Evolutionary conservation across 2,888 invertebrate species (phyloP).

Genomic region (Drosophila quasianomalipes): DNA sequence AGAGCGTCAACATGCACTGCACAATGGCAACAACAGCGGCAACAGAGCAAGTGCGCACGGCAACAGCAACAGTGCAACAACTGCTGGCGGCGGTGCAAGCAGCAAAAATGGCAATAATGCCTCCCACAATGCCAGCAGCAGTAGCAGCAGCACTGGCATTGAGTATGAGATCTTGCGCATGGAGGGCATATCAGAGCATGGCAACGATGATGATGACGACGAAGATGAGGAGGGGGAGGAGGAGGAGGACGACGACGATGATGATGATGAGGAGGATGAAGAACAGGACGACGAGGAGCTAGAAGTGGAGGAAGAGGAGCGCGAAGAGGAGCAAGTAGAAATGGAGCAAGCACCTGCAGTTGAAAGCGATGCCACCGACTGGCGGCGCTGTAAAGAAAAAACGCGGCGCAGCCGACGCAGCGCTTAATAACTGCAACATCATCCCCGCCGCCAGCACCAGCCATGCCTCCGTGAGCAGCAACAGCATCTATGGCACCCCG

Average conservation of each 20-base stretch:
- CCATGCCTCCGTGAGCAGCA: constrained; percentile 22
- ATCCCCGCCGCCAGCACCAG: constrained; percentile 18
- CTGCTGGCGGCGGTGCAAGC: constrained; percentile 3
- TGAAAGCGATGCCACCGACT: constrained; percentile 22
- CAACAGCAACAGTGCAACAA: neutral
- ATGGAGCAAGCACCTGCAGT: constrained; percentile 1
- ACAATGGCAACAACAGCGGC: constrained; percentile 44
- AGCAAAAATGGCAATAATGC: constrained; percentile 43
- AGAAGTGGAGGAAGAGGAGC: constrained; percentile 7
- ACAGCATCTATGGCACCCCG: constrained; percentile 86
- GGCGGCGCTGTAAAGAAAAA: constrained; percentile 43
- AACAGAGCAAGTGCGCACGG: constrained; percentile 1
- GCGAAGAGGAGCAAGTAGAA: constrained; percentile 15
- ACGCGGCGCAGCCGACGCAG: constrained; percentile 58
- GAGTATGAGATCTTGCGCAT: constrained; percentile 94
- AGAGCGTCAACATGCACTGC: constrained; percentile 84
- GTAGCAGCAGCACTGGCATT: constrained; percentile 44
- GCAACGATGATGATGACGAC: constrained; percentile 77
- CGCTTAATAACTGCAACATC: constrained; percentile 14
- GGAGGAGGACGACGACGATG: constrained; percentile 20
- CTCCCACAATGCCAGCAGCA: constrained; percentile 12
- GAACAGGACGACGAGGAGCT: constrained; percentile 4
- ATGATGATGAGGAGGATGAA: constrained; percentile 10
- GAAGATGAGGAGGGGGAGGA: constrained; percentile 41
- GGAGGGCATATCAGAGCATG: constrained; percentile 89